Evolutionary conservation across 2,113 vertebrate species (phyloP), one percentile per base, ranked within the genome.

Genomic region (Chascanopsetta lugubris): DNA sequence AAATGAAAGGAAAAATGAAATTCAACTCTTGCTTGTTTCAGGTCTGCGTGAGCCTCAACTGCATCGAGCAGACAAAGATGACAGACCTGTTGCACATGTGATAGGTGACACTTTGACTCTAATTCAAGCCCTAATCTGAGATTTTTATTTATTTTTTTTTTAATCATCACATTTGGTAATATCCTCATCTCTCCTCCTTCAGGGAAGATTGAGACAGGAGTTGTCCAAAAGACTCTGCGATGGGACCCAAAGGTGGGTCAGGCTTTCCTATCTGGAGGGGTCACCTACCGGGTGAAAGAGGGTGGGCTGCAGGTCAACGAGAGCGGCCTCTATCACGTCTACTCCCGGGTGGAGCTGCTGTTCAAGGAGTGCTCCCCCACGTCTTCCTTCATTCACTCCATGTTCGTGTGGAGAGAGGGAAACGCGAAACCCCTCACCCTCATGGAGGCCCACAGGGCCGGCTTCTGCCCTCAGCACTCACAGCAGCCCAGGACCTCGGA

Each of bases 251-350:
- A 26, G 6, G 73, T 66, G 0, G 92, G 94, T 6, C 85, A 58
- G 12, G 92, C 93, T 3, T 93, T 96, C 77, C 84, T 81, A 13
- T 79, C 80, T 0, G 94, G 93, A 3, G 56, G 92, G 17, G 88
- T 92, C 58, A 6, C 13, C 0, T 96, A 98, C 75, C 82, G 6
- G 0, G 2, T 5, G 6, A 49, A 82, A 12, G 61, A 94, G 0
- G 91, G 91, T 0, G 85, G 90, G 6, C 90, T 98, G 0, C 60
- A 92, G 47, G 85, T 97, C 80, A 95, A 91, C 0, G 86, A 94
- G 62, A 90, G 90, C 0, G 95, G 95, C 17, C 69, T 93, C 0
- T 96, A 96, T 86, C 94, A 96, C 0, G 78, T 97, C 8, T 97
- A 97, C 85, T 94, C 94, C 15, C 93, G 92, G 0, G 88, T 98